phyloP scores from a whole-genome alignment of 2,797 vertebrate genomes.

The Morus bassanus region DNA sequence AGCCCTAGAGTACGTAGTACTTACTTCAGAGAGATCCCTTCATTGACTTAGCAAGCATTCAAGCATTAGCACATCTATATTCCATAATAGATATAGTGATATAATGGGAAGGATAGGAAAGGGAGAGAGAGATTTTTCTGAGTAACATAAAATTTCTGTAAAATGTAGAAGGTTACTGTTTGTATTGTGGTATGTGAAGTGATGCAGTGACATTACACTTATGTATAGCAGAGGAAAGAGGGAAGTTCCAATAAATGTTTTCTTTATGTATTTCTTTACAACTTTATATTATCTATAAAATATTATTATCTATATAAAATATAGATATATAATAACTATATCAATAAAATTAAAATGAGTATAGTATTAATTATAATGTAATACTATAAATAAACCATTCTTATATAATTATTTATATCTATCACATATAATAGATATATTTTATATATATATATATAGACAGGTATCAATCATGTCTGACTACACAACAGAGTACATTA shows the following conservation, averaged over 20 bases:
- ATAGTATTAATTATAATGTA: neutral
- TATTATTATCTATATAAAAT: neutral
- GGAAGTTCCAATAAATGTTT: neutral
- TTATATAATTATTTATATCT: neutral
- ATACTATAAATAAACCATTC: neutral
- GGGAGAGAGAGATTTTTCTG: neutral
- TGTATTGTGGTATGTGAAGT: neutral
- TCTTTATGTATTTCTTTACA: neutral
- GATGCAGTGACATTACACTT: neutral
- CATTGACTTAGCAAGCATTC: neutral
- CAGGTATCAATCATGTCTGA: neutral
- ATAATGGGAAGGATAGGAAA: neutral
- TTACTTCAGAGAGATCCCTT: neutral
- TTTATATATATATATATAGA: neutral
- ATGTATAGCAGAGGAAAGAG: neutral
- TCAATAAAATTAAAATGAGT: neutral
- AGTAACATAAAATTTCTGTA: neutral
- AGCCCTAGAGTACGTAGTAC: neutral
- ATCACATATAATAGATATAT: neutral
- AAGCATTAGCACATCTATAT: neutral
- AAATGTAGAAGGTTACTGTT: neutral
- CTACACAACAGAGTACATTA: neutral
- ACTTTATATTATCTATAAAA: neutral
- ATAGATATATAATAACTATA: neutral
- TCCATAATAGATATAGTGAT: neutral